Evolutionary conservation across 2,888 invertebrate genomes (phyloP), one percentile per base, ranked within the genome.

Genomic region (Alloplasta piceator): DNA sequence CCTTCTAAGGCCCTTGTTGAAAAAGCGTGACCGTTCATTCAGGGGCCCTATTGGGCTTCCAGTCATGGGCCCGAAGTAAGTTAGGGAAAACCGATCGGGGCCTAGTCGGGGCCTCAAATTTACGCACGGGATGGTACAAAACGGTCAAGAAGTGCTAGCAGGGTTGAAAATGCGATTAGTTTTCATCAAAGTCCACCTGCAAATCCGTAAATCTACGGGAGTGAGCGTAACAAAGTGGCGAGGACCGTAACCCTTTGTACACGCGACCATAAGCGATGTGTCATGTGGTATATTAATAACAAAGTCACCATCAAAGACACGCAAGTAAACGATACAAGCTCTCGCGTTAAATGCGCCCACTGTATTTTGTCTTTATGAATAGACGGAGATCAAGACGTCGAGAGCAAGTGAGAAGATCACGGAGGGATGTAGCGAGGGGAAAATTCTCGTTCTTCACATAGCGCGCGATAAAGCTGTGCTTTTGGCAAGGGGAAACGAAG

Each of bases 371-470:
- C 26, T 26, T 26, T 26, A 26, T 26, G 26, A 26, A 26, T 26
- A 26, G 26, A 48, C 63, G n/a, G 52, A 64, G 41, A 76, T 80
- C 61, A 43, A 67, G 75, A 64, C 50, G 56, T 67, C 55, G 67
- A 36, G 67, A 80, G 67, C 63, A 76, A 80, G 80, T 80, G 72
- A 63, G 12, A 63, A 72, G 71, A 71, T 73, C 55, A 50, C 43
- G 39, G 36, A 48, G 41, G 41, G 16, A 26, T 48, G 16, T 6
- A 26, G 36, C n/a, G 46, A 70, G 38, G 48, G 48, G 38, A 38
- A 46, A 46, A 26, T 26, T 26, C 26, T 63, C 72, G 72, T 73
- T 73, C 72, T 36, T 63, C 36, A 55, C 63, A 52, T 26, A 26
- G 26, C 26, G 26, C 26, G 3, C 60, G 58, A 75, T 71, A 75